Evolutionary conservation across 2,888 invertebrate species (phyloP).

Genomic region (Ommatoiulus sabulosus): DNA sequence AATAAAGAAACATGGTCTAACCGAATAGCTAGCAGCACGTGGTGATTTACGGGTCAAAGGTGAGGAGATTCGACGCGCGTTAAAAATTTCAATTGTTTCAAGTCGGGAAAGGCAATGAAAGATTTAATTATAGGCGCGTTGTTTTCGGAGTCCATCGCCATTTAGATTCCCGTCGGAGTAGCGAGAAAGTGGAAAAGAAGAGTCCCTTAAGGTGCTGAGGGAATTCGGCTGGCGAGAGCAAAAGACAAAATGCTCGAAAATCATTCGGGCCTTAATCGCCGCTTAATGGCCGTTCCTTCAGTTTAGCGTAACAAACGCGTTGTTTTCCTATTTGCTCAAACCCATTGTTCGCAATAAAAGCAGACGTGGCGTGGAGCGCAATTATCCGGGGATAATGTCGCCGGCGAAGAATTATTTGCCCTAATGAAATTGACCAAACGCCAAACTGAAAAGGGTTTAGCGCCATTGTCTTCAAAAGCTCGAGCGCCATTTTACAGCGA

Average conservation of each 20-base stretch:
- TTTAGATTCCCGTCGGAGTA: constrained; percentile 26
- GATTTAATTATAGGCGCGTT: constrained; percentile 25
- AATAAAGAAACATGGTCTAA: background rate
- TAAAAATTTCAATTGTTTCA: constrained; percentile 34
- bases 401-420: constrained; percentile 26
- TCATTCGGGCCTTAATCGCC: constrained; percentile 26
- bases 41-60: constrained; percentile 8
- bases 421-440: constrained; percentile 34
- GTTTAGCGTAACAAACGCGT: constrained; percentile 34
- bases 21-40: background rate
- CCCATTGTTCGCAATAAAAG: constrained; percentile 34
- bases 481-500: background rate
- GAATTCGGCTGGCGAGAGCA: constrained; percentile 34
- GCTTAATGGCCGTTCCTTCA: constrained; percentile 34
- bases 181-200: constrained; percentile 17
- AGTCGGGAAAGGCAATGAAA: constrained; percentile 18
- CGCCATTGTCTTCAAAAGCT: constrained; percentile 18
- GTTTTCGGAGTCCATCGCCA: constrained; percentile 23
- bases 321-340: constrained; percentile 27
- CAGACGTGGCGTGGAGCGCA: constrained; percentile 19
- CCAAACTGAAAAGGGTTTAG: constrained; percentile 25
- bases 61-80: background rate
- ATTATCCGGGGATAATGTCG: constrained; percentile 34
- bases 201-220: constrained; percentile 34
- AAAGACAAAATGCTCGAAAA: constrained; percentile 34